A percentile compares a stretch with the other conserved stretches of the same genome.
phyloP scores from a whole-genome alignment of 2,113 vertebrate species.

The Corythornis madagascariensis region DNA sequence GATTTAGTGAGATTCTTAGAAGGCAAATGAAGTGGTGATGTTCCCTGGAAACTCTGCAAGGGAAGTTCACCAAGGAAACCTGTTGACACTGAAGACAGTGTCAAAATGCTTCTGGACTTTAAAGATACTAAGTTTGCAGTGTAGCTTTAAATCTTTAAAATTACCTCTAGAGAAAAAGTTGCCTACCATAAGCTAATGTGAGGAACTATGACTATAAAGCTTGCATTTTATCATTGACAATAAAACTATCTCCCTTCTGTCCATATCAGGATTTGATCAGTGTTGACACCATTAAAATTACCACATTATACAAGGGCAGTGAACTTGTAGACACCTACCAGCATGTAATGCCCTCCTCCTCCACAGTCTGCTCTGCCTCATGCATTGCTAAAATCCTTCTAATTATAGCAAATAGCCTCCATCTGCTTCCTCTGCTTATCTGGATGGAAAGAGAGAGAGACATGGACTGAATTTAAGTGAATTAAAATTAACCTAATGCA shows the following conservation, averaged over 20 bases:
- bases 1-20: background rate
- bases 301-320: background rate
- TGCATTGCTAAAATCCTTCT: background rate
- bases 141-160: background rate
- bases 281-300: background rate
- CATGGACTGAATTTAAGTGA: background rate
- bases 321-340: background rate
- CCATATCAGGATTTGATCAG: background rate
- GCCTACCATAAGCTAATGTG: background rate
- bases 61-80: background rate
- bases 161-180: background rate
- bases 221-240: background rate
- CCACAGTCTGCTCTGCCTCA: background rate
- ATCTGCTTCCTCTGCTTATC: constrained; percentile 2
- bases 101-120: background rate
- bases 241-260: background rate
- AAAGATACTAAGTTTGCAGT: background rate
- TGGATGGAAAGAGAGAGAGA: background rate
- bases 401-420: constrained; percentile 11
- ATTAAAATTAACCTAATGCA: background rate
- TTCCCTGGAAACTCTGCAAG: background rate
- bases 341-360: background rate
- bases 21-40: background rate
- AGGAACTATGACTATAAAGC: background rate
- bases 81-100: background rate